phyloP scores from a whole-genome alignment of 1,140 invertebrate species.

The Neodiprion virginianus region DNA sequence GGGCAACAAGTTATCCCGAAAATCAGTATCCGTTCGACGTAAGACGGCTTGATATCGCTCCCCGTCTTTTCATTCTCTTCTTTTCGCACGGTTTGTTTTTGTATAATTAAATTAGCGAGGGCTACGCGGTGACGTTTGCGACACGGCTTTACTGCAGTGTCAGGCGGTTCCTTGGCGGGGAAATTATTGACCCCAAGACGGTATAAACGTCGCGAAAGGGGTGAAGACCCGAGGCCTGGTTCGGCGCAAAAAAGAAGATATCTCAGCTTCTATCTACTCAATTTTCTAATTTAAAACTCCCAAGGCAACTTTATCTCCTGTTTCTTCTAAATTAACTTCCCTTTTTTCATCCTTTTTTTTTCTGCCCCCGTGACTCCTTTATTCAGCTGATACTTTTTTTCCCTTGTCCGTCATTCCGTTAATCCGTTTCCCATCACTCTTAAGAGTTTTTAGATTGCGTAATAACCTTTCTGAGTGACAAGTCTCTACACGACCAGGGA shows the following conservation, averaged over 20 bases:
- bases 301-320: not conserved
- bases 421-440: no score
- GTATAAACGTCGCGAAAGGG: no score
- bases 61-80: no score
- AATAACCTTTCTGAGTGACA: not conserved
- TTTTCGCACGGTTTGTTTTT: no score
- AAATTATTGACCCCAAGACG: no score
- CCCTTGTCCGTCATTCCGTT: no score
- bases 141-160: no score
- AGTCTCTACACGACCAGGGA: not conserved
- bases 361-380: not conserved
- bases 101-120: not conserved
- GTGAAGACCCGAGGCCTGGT: not conserved
- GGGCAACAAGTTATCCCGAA: no score
- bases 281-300: constrained; percentile 6
- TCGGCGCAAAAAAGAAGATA: not conserved
- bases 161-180: no score
- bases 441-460: not conserved
- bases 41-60: no score
- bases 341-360: not conserved
- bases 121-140: no score
- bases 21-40: no score
- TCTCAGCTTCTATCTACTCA: not conserved
- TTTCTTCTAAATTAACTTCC: not conserved
- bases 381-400: not conserved